Percentiles rank a stretch among this genome's conserved stretches.
Evolutionary conservation across 2,888 invertebrate species (phyloP).

Genomic region (Epinotia ramella): DNA sequence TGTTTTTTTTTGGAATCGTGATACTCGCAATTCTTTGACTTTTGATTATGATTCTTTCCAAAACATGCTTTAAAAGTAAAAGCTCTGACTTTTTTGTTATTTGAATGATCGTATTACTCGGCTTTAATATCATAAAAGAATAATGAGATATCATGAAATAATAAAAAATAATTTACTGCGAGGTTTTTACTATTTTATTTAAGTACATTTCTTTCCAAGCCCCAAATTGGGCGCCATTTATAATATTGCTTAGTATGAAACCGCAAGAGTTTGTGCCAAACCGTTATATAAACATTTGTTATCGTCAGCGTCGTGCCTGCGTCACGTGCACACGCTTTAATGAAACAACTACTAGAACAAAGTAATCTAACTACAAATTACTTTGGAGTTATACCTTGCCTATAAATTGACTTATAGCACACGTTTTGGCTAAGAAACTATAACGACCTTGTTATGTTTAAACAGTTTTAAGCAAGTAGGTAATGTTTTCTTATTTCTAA

Average conservation of each 20-base stretch:
- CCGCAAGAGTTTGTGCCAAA: slow-evolving; percentile 5
- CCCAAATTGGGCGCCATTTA: slow-evolving; percentile 27
- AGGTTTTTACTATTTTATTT: neutral
- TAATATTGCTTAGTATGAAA: neutral
- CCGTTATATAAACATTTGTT: slow-evolving; percentile 8
- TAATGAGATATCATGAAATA: neutral
- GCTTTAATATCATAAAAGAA: no score
- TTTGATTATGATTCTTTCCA: neutral
- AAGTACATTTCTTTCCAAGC: neutral
- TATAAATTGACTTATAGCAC: slow-evolving; percentile 23
- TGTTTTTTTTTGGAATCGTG: neutral
- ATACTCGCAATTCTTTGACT: neutral
- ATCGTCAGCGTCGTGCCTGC: neutral
- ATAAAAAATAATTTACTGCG: neutral
- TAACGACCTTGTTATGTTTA: slow-evolving; percentile 12
- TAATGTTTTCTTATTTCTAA: neutral
- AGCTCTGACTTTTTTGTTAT: no score
- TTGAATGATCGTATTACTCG: no score
- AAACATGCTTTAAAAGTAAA: neutral
- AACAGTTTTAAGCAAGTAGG: slow-evolving; percentile 7
- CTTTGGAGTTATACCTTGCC: slow-evolving; percentile 20
- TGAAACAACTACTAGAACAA: slow-evolving; percentile 22
- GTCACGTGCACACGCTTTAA: slow-evolving; percentile 22
- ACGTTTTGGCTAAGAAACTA: slow-evolving; percentile 8
- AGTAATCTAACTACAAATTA: slow-evolving; percentile 33